Evolutionary conservation across 2,888 invertebrate genomes (phyloP).

Genomic region (Portevinia maculata): DNA sequence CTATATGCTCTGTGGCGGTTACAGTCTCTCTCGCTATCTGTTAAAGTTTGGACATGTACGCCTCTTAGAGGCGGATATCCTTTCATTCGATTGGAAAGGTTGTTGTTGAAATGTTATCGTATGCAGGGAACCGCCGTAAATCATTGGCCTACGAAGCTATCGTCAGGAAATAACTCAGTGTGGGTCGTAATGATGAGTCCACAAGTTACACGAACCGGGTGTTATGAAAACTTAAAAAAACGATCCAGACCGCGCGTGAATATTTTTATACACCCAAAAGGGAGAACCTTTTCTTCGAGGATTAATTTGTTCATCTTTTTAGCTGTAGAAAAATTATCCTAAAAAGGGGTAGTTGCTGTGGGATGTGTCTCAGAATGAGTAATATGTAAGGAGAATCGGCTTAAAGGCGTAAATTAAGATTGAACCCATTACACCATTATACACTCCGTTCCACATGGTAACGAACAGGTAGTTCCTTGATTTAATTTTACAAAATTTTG

Average conservation of each 20-base stretch:
- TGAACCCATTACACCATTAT: no score
- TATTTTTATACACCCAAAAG: slow-evolving; percentile 21
- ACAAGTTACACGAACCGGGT: slow-evolving; percentile 8
- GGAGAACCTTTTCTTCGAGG: slow-evolving; percentile 4
- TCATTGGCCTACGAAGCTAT: slow-evolving; percentile 31
- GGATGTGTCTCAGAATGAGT: neutral
- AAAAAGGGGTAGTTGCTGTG: slow-evolving; percentile 3
- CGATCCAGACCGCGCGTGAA: slow-evolving; percentile 24
- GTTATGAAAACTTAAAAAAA: slow-evolving; percentile 44
- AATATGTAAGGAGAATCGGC: neutral
- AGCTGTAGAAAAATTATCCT: slow-evolving; percentile 29
- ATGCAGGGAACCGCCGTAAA: slow-evolving; percentile 31
- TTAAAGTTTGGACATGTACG: slow-evolving; percentile 16
- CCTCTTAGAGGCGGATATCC: neutral
- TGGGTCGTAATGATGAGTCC: slow-evolving; percentile 28
- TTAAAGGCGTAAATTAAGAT: neutral
- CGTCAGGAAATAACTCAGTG: slow-evolving; percentile 33
- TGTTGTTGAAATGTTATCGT: slow-evolving; percentile 33
- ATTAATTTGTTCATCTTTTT: neutral
- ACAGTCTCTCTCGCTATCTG: slow-evolving; percentile 2
- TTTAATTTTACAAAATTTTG: no score
- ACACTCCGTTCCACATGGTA: no score
- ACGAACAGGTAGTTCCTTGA: no score
- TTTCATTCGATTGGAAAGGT: slow-evolving; percentile 13
- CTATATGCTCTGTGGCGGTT: slow-evolving; percentile 1